Conservation (phyloP, 2,888 invertebrate species). For the Cantharis nigra region DNA sequence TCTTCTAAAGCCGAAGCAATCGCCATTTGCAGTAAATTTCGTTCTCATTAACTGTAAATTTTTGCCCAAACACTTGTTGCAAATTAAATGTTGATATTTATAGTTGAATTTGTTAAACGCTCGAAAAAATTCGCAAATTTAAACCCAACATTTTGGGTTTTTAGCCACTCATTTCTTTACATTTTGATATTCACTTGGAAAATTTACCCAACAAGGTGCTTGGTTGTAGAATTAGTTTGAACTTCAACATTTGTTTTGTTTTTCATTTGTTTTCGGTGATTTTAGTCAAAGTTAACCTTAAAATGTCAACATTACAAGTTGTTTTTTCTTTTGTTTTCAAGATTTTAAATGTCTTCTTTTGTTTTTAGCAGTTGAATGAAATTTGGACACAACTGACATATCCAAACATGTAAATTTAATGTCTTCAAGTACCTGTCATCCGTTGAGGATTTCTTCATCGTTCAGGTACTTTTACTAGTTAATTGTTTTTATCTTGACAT, state of each 20-base stretch:
- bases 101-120: not conserved
- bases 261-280: not conserved
- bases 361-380: not conserved
- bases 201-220: not conserved
- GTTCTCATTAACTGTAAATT: slow-evolving; percentile 27
- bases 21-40: slow-evolving; percentile 26
- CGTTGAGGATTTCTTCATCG: not conserved
- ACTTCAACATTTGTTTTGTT: not conserved
- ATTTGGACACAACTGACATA: not conserved
- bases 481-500: not conserved
- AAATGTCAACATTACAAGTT: not conserved
- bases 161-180: not conserved
- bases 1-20: slow-evolving; percentile 6
- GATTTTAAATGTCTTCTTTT: not conserved
- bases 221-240: not conserved
- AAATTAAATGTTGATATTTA: not conserved
- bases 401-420: not conserved
- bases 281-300: not conserved
- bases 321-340: not conserved
- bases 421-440: not conserved
- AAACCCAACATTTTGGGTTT: not conserved
- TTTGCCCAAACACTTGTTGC: slow-evolving; percentile 2
- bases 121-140: not conserved
- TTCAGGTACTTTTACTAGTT: not conserved
- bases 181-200: not conserved